phyloP scores from a whole-genome alignment of 2,113 vertebrate genomes.

The Sarotherodon lohbergeri region DNA sequence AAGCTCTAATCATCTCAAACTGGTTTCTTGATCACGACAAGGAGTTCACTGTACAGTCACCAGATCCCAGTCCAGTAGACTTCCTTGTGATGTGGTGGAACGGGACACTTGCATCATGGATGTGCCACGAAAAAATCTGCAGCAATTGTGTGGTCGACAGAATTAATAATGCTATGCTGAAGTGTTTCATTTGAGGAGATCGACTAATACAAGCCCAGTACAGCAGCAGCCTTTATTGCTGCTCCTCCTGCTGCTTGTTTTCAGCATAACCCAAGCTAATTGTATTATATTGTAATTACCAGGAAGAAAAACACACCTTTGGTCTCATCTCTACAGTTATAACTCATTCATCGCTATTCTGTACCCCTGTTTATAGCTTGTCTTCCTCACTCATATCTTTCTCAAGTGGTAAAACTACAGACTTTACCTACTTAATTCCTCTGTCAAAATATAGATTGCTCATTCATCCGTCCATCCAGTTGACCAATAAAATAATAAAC shows the following conservation, averaged over 20 bases:
- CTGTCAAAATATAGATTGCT: too few relatives aligned
- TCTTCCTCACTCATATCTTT: neutral
- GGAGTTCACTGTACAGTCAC: neutral
- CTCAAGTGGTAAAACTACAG: neutral
- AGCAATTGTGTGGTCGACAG: neutral
- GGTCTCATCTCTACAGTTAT: neutral
- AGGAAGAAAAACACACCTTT: neutral
- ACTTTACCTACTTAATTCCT: too few relatives aligned
- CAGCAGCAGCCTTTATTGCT: neutral
- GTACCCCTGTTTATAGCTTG: neutral
- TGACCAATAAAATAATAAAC: neutral
- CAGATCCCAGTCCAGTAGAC: neutral
- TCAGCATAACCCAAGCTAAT: neutral
- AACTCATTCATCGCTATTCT: neutral
- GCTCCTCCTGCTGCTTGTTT: neutral
- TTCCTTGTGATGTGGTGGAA: neutral
- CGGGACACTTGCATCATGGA: neutral
- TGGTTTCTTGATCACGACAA: neutral
- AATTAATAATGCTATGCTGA: neutral
- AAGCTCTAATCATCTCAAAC: neutral
- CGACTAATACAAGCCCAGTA: neutral
- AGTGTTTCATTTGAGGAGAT: neutral
- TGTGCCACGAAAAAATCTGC: neutral
- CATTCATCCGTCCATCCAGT: neutral
- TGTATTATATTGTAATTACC: neutral